phyloP scores from a whole-genome alignment of 2,797 vertebrate genomes.

The Loriculus beryllinus region DNA sequence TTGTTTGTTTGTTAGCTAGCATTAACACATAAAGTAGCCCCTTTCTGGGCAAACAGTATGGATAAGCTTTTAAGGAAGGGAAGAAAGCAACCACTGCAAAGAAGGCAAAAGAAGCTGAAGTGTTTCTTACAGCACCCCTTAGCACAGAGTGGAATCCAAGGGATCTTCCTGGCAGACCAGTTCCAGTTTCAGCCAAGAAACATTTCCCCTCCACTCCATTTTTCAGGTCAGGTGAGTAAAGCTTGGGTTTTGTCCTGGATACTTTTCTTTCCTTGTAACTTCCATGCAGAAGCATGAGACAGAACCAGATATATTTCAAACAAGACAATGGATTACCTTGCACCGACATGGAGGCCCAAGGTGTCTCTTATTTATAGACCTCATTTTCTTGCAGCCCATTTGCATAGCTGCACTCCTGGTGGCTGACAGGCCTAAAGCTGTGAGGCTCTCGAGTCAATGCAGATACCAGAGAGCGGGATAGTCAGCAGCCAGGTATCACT shows the following conservation, averaged over 20 bases:
- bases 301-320: not conserved
- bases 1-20: not conserved
- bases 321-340: conserved; percentile 26
- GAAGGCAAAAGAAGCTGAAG: not conserved
- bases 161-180: not conserved
- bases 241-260: not conserved
- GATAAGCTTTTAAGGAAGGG: not conserved
- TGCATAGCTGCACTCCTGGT: conserved; percentile 13
- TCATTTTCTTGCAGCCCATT: conserved; percentile 19
- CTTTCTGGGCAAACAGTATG: not conserved
- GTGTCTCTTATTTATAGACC: conserved; percentile 63
- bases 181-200: not conserved
- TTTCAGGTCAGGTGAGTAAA: not conserved
- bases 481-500: not conserved
- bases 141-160: not conserved
- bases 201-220: not conserved
- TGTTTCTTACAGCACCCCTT: not conserved
- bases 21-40: not conserved
- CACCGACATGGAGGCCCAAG: not conserved
- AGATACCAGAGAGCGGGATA: not conserved
- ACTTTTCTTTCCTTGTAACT: not conserved
- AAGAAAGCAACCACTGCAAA: not conserved
- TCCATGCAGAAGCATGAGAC: not conserved
- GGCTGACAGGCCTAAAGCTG: conserved; percentile 4
- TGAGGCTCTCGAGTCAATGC: not conserved